Percentiles rank a stretch among this genome's conserved stretches.
These are phyloP conservation scores for Metaphire vulgaris DNA, from an alignment of 1,140 invertebrate species.

Conservation along the genomic window DNA sequence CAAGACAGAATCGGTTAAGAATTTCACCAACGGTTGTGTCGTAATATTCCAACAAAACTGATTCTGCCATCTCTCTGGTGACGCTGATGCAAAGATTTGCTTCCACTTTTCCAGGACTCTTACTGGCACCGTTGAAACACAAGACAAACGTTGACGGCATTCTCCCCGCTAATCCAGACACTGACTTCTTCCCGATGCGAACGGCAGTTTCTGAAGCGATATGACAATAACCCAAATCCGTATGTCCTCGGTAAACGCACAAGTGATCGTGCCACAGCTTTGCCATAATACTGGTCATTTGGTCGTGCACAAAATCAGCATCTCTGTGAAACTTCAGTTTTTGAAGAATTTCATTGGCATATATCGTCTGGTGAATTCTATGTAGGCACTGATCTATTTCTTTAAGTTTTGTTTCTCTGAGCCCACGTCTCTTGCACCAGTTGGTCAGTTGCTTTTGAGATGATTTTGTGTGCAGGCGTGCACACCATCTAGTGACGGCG, in stretches of 20 bases:
- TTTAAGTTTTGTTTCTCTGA: background rate
- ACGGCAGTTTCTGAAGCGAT: background rate
- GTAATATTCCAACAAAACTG: background rate
- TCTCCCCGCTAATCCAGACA: background rate
- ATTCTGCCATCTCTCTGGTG: background rate
- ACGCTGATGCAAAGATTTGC: background rate
- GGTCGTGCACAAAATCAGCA: background rate
- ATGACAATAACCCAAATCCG: background rate
- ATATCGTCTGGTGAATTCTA: background rate
- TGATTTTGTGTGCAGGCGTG: background rate
- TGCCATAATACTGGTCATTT: background rate
- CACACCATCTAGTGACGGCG: background rate
- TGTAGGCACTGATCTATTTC: background rate
- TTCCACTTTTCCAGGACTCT: background rate
- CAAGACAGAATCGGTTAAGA: background rate
- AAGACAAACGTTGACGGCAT: background rate
- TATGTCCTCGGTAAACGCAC: background rate
- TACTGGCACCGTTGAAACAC: background rate
- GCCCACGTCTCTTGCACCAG: background rate
- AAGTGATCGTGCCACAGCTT: background rate
- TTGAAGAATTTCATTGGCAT: background rate
- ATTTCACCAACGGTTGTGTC: background rate
- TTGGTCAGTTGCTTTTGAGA: background rate
- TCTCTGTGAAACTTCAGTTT: background rate
- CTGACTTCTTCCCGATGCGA: background rate